Conservation (phyloP, 2,113 vertebrate species). For the Trogon surrucura region DNA sequence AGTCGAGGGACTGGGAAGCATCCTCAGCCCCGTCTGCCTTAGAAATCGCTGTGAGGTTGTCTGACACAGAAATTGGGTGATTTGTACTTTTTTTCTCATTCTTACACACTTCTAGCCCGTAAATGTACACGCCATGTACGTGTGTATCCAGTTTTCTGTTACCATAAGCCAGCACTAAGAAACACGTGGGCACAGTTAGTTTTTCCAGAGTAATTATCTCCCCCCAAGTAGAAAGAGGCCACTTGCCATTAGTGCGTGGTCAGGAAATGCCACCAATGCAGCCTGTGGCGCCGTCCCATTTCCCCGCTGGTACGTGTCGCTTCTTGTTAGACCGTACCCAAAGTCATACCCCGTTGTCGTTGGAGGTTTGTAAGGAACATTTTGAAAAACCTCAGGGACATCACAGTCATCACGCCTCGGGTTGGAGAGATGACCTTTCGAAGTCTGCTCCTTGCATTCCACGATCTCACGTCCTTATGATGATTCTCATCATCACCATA, state of each 20-base stretch:
- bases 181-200: rapidly evolving
- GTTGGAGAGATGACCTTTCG: neutral
- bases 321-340: neutral
- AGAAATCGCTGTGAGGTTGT: neutral
- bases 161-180: neutral
- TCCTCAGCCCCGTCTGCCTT: neutral
- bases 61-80: neutral
- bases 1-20: neutral
- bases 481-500: neutral
- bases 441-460: neutral
- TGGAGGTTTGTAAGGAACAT: neutral
- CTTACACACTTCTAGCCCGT: neutral
- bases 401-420: neutral
- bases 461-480: neutral
- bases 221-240: neutral
- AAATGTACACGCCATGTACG: neutral
- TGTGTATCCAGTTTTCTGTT: neutral
- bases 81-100: neutral
- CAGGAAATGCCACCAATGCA: neutral
- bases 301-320: rapidly evolving
- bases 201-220: neutral
- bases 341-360: rapidly evolving
- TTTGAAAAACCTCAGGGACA: neutral
- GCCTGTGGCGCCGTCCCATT: neutral
- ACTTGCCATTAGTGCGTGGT: neutral